These are phyloP conservation scores for Plemyria rubiginata DNA, from an alignment of 2,888 invertebrate species.

Conservation along the genomic window DNA sequence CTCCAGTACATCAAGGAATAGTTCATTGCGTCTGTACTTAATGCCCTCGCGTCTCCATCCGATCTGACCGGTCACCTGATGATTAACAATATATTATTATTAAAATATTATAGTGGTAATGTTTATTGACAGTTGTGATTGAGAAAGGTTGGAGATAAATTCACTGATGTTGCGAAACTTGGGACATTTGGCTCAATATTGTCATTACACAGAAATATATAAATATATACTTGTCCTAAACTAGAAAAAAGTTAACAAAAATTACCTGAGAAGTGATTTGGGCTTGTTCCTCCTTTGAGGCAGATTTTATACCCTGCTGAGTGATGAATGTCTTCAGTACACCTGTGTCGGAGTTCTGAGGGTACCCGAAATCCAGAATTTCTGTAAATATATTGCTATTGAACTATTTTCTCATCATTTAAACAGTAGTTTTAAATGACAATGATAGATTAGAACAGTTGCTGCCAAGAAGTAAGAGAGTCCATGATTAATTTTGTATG, in stretches of 20 bases:
- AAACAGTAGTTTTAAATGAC: too few species aligned
- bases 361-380: conserved; percentile 99
- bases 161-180: too few species aligned
- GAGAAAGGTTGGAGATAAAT: too few species aligned
- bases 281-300: conserved; percentile 99
- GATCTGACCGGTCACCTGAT: conserved; percentile 95
- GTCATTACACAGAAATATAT: too few species aligned
- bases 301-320: conserved; percentile 99
- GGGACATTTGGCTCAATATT: too few species aligned
- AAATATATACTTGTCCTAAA: too few species aligned
- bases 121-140: too few species aligned
- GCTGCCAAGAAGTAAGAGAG: too few species aligned
- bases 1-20: conserved; percentile 99
- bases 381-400: conserved; percentile 84
- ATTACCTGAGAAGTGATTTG: conserved; percentile 97
- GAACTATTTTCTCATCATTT: neutral
- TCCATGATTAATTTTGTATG: too few species aligned
- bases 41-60: conserved; percentile 99
- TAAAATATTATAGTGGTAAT: neutral
- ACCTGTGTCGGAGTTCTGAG: conserved; percentile 99
- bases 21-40: conserved; percentile 98
- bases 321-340: conserved; percentile 99
- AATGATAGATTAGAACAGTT: too few species aligned
- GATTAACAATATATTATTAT: neutral
- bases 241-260: too few species aligned